Percentiles rank a stretch among this genome's conserved stretches.
phyloP scores from a whole-genome alignment of 2,113 vertebrate genomes.

The Pedetes capensis region DNA sequence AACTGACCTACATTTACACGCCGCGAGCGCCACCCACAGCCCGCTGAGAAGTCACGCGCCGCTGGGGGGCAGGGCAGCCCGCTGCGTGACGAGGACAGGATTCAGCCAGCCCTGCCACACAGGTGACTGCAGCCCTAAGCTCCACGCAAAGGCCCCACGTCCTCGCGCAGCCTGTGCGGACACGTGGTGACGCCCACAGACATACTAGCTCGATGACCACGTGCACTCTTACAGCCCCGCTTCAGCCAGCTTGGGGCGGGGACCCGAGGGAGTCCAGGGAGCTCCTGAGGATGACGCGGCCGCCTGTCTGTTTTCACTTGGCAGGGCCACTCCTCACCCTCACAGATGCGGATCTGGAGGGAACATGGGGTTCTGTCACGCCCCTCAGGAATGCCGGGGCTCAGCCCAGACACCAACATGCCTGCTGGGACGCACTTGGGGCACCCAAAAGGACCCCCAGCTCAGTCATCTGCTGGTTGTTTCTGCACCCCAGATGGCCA shows the following conservation, averaged over 20 bases:
- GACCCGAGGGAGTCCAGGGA: not conserved
- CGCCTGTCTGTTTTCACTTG: not conserved
- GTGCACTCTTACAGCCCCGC: not conserved
- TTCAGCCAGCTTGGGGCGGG: not conserved
- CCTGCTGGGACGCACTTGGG: accelerated
- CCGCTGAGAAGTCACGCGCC: not conserved
- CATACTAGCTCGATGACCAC: not conserved
- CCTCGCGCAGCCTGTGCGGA: accelerated
- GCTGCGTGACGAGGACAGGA: not conserved
- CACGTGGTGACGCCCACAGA: not conserved
- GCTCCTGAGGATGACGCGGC: not conserved
- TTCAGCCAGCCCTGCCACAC: accelerated
- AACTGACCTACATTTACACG: not conserved
- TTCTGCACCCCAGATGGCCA: accelerated
- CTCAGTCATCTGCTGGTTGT: accelerated
- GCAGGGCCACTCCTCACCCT: not conserved
- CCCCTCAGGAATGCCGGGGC: not conserved
- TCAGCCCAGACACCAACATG: accelerated
- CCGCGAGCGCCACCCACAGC: not conserved
- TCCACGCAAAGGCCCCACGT: not conserved
- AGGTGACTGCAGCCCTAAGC: not conserved
- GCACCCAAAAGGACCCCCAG: not conserved
- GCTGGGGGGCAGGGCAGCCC: not conserved
- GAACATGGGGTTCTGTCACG: not conserved
- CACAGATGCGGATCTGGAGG: not conserved